Percentiles rank a stretch among this genome's conserved stretches.
Evolutionary conservation across 2,113 vertebrate genomes (phyloP).

Genomic region (Phycodurus eques): DNA sequence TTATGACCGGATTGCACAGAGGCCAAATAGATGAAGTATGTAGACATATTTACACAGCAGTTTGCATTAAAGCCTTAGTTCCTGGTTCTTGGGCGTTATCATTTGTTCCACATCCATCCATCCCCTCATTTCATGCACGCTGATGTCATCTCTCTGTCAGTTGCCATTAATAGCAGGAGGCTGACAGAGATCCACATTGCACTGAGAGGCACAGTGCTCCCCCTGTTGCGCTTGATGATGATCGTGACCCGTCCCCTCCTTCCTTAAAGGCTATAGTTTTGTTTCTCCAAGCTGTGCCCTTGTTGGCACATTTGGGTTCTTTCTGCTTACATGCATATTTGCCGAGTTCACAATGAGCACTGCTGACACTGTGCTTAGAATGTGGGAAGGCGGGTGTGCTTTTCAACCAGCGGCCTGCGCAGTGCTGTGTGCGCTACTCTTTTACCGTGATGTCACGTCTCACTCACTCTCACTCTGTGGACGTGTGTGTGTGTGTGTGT

Average conservation of each 20-base stretch:
- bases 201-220: slow-evolving; percentile 69
- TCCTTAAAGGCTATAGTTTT: neutral
- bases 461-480: slow-evolving; percentile 60
- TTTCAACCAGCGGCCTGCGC: slow-evolving; percentile 39
- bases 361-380: slow-evolving; percentile 18
- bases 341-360: slow-evolving; percentile 5
- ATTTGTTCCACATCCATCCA: slow-evolving; percentile 16
- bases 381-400: slow-evolving; percentile 43
- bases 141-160: slow-evolving; percentile 73
- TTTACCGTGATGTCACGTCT: slow-evolving; percentile 70
- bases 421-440: slow-evolving; percentile 60
- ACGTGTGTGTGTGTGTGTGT: slow-evolving; percentile 3
- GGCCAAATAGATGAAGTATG: slow-evolving; percentile 16
- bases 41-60: neutral
- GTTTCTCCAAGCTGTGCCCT: neutral
- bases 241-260: neutral
- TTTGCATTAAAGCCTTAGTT: slow-evolving; percentile 14
- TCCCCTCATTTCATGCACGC: slow-evolving; percentile 35
- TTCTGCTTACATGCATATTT: neutral
- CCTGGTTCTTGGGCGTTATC: slow-evolving; percentile 22
- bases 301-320: slow-evolving; percentile 10
- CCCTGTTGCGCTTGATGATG: slow-evolving; percentile 30
- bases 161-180: slow-evolving; percentile 78
- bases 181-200: slow-evolving; percentile 62
- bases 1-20: neutral